Conservation (phyloP, 30 jellyfish, hydroid and myxozoan species). For the Calvadosia cruxmelitensis region DNA sequence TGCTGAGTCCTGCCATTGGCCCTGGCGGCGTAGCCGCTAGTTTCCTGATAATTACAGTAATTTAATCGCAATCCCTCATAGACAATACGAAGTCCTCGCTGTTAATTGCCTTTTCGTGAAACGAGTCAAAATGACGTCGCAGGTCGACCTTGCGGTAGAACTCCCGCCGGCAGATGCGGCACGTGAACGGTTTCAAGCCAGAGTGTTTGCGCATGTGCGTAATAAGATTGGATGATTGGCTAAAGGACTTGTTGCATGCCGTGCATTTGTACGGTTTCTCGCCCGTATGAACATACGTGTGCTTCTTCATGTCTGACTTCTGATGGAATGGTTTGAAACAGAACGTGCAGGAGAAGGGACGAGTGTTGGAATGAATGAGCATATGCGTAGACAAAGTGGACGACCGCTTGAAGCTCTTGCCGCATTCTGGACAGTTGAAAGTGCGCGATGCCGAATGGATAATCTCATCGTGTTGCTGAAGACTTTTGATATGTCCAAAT, state of each 20-base stretch:
- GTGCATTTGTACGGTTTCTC: neutral
- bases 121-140: conserved; percentile 64
- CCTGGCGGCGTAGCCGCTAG: too few relatives aligned
- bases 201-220: conserved; percentile 78
- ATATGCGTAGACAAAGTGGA: conserved; percentile 60
- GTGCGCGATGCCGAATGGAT: conserved; percentile 74
- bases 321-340: conserved; percentile 60
- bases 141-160: conserved; percentile 75
- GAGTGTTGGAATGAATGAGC: conserved; percentile 47
- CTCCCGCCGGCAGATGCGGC: conserved; percentile 48
- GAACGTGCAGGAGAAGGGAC: conserved; percentile 53
- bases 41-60: too few relatives aligned
- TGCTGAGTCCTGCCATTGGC: too few relatives aligned
- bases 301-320: conserved; percentile 38
- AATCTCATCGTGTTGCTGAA: conserved; percentile 70
- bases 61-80: too few relatives aligned
- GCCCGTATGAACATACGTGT: neutral
- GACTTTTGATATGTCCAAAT: conserved; percentile 74
- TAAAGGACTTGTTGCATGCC: neutral
- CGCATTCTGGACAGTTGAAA: conserved; percentile 67
- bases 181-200: conserved; percentile 58
- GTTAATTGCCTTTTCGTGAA: too few relatives aligned
- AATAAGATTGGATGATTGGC: conserved; percentile 77
- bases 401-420: conserved; percentile 46
- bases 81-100: too few relatives aligned